Base-by-base conservation (phyloP, 2,888 invertebrate genomes). In the Agrotis puta region DNA sequence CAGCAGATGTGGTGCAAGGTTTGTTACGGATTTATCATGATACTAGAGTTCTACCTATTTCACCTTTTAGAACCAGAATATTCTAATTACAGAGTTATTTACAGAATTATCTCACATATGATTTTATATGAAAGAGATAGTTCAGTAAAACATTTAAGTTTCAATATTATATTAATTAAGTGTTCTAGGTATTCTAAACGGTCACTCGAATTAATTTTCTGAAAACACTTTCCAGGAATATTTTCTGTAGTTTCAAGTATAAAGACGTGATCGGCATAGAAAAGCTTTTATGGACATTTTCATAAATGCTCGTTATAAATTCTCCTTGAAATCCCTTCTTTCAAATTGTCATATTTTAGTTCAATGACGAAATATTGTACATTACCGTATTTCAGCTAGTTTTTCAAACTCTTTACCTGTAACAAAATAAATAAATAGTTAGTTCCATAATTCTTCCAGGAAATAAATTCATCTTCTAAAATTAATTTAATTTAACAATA, bases 401-500 rank as follows among this genome's bases (percentile, higher is more conserved):
- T 53, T 54, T 50, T 13, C 45, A 50, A 5, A 27, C 6, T 51
- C 27, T n/a, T 54, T 79, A 79, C 79, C 79, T 79, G 79, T 45
- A 79, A 79, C 80, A 75, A 75, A 65, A 64, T 56, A 18, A 70
- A 57, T 20, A 45, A 56, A 13, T 22, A 27, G 1, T 75, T 53
- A 53, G 58, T 45, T 39, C 33, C 9, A 51, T n/a, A 2, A n/a
- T 53, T 13, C n/a, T 27, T 4, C 1, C 1, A 11, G n/a, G 1
- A 2, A n/a, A 27, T 11, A 45, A 63, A 43, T 13, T 5, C 20
- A 13, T 24, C 6, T 4, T 45, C 27, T 2, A 5, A 27, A 0
- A 27, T 27, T 27, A 27, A 27, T 27, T 27, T 27, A 27, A 33
- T 33, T 33, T 33, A 33, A 33, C 33, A 2, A 14, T 53, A 16